Percentiles rank a stretch among this genome's conserved stretches.
Evolutionary conservation across 2,888 invertebrate genomes (phyloP).

Genomic region (Ashinkailepas kermadecensis): DNA sequence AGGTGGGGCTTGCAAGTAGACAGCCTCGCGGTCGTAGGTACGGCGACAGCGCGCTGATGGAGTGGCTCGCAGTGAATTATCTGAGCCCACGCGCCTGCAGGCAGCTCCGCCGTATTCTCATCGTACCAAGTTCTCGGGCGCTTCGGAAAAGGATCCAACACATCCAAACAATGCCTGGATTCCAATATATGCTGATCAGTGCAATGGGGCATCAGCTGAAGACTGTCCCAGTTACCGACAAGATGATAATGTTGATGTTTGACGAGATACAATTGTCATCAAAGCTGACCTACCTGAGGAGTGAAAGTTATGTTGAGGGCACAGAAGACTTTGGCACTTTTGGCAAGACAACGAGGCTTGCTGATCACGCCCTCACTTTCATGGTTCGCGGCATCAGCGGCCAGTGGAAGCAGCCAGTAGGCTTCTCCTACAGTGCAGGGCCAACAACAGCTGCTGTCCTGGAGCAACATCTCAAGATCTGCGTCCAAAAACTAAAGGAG

Average conservation of each 20-base stretch:
- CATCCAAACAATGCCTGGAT: background rate
- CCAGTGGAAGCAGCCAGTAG: background rate
- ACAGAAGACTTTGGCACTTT: too few species aligned
- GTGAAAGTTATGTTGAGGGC: too few species aligned
- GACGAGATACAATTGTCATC: background rate
- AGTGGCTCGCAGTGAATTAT: background rate
- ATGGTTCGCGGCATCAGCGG: background rate
- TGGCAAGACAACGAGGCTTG: too few species aligned
- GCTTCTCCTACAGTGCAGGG: background rate
- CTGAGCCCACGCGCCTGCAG: background rate
- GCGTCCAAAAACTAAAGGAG: background rate
- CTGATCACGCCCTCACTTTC: too few species aligned
- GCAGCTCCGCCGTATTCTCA: too few species aligned
- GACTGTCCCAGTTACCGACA: background rate
- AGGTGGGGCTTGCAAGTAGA: too few species aligned
- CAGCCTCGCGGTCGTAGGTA: too few species aligned
- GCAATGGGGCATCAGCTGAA: background rate
- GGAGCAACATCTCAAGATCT: background rate
- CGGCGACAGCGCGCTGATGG: too few species aligned
- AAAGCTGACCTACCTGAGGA: too few species aligned
- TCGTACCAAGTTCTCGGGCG: background rate
- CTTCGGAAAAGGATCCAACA: background rate
- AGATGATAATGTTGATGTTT: background rate
- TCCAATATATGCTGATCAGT: background rate
- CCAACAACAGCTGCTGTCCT: background rate